Evolutionary conservation across 1,140 invertebrate species (phyloP).

Genomic region (Drosophila yakuba): DNA sequence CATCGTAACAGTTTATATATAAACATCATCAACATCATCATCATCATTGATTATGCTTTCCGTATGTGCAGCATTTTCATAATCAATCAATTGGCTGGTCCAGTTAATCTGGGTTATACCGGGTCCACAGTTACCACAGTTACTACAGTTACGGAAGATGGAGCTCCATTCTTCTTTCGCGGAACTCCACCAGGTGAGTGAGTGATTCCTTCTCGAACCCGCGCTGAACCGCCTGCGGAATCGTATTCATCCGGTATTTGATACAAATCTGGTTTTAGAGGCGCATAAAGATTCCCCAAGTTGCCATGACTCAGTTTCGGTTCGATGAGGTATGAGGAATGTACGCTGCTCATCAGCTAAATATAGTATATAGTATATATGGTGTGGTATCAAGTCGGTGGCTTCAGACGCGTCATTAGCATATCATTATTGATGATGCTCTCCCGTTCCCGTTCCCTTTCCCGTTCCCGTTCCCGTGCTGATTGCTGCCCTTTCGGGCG

Average conservation of each 20-base stretch:
- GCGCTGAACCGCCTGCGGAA: conserved; percentile 1
- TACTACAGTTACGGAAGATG: conserved; percentile 27
- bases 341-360: conserved; percentile 5
- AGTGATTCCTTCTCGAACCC: neutral
- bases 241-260: neutral
- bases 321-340: conserved; percentile 29
- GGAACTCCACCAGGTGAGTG: too few species aligned
- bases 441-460: neutral
- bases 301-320: conserved; percentile 8
- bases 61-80: conserved; percentile 56
- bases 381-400: conserved; percentile 27
- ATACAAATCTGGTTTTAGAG: neutral
- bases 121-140: conserved; percentile 17
- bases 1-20: conserved; percentile 59
- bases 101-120: conserved; percentile 11
- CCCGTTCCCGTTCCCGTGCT: neutral
- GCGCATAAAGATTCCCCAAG: neutral
- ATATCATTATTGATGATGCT: conserved; percentile 34
- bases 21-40: conserved; percentile 29
- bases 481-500: neutral
- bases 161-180: conserved; percentile 1
- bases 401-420: conserved; percentile 29
- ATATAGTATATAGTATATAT: conserved; percentile 3
- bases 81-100: conserved; percentile 56
- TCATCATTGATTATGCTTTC: conserved; percentile 49